Evolutionary conservation across 2,888 invertebrate species (phyloP), one percentile per base, ranked within the genome.

Genomic region (Acanthosepion pharaonis): DNA sequence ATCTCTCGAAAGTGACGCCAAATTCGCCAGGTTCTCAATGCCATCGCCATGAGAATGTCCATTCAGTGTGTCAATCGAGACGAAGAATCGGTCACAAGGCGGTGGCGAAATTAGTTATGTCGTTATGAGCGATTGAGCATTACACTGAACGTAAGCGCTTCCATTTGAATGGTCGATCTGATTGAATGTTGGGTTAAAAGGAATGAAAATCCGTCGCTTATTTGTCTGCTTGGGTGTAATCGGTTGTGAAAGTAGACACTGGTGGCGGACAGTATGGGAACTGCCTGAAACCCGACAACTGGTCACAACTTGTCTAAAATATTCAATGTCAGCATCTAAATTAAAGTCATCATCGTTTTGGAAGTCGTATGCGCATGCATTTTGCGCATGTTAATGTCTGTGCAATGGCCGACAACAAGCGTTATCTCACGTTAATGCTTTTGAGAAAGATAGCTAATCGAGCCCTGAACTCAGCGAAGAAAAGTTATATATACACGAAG

Each of bases 131-230:
- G n/a, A 78, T n/a, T 78, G 78, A 33, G 78, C 78, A n/a, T 33
- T 78, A 78, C 78, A n/a, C 33, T n/a, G 78, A 78, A 78, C 78
- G 78, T 78, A 78, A 78, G 78, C 33, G n/a, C 78, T 78, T 78
- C 78, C 78, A 78, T n/a, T n/a, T 78, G n/a, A 78, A 78, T n/a
- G n/a, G 78, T 33, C 78, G n/a, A 78, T 78, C n/a, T n/a, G n/a
- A 78, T 78, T 33, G 78, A 78, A 78, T 78, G n/a, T n/a, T 78
- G n/a, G 78, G n/a, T 78, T 78, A 78, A 78, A 33, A 78, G n/a
- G 78, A 78, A 33, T 33, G 78, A 33, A 78, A 78, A 78, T 78
- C n/a, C 78, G 78, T 78, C 78, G 78, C 78, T 78, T 78, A 78
- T 78, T 78, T 78, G 78, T 78, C 78, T 78, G 78, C 78, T n/a